Conservation (phyloP, 1,140 invertebrate genomes). For the Drosophila lacertosa region DNA sequence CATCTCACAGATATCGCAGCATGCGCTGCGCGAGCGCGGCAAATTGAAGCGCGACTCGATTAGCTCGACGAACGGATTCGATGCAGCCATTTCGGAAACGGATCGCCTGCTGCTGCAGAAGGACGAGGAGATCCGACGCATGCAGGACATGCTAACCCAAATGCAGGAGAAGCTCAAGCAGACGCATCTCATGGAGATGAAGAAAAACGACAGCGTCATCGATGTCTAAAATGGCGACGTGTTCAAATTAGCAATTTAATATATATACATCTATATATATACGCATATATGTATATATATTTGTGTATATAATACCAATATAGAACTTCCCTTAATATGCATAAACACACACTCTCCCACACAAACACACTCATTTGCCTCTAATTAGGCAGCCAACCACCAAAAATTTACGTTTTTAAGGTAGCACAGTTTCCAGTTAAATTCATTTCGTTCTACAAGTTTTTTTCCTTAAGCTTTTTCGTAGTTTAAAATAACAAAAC, state of each 20-base stretch:
- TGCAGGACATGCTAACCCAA: constrained; percentile 98
- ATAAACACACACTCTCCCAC: constrained; percentile 23
- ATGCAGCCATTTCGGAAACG: constrained; percentile 92
- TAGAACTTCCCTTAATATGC: constrained; percentile 27
- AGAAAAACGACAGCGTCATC: constrained; percentile 92
- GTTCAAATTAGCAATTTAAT: constrained; percentile 67
- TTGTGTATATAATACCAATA: constrained; percentile 31
- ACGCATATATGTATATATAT: constrained; percentile 22
- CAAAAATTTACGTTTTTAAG: constrained; percentile 64
- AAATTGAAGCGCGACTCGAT: constrained; percentile 95
- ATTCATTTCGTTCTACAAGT: constrained; percentile 17
- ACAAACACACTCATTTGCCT: constrained; percentile 28
- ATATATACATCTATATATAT: constrained; percentile 38
- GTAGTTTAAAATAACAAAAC: constrained; percentile 3
- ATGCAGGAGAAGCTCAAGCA: constrained; percentile 98
- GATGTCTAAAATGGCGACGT: constrained; percentile 86
- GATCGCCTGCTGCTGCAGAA: constrained; percentile 94
- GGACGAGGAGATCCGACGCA: constrained; percentile 96
- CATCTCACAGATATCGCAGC: constrained; percentile 95
- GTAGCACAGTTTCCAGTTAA: constrained; percentile 41
- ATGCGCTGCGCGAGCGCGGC: constrained; percentile 90
- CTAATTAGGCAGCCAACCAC: constrained; percentile 38
- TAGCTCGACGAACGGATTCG: constrained; percentile 88
- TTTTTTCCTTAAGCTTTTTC: constrained; percentile 19
- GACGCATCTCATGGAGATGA: constrained; percentile 87